Percentiles rank a stretch among this genome's conserved stretches.
These are phyloP conservation scores for Arothron firmamentum DNA, from an alignment of 2,113 vertebrate genomes.

Conservation along the genomic window DNA sequence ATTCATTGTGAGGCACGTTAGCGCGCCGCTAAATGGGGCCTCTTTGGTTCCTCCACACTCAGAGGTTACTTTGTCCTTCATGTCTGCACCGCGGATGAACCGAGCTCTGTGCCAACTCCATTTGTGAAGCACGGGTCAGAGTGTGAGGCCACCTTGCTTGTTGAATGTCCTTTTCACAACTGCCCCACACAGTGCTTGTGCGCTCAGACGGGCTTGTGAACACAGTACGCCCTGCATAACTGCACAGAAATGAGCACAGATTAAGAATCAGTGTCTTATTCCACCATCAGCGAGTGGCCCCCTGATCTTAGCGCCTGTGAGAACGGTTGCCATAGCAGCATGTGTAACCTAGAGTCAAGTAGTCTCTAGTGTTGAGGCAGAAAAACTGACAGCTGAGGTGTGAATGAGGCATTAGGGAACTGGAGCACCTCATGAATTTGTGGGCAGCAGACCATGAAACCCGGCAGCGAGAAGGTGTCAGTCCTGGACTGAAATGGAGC, in stretches of 20 bases:
- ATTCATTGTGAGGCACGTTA: conserved; percentile 42
- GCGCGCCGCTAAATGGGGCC: conserved; percentile 37
- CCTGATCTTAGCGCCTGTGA: conserved; percentile 48
- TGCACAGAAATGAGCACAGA: conserved; percentile 33
- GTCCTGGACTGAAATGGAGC: conserved; percentile 41
- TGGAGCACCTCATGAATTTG: conserved; percentile 52
- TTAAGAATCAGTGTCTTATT: conserved; percentile 53
- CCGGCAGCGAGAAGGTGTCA: conserved; percentile 49
- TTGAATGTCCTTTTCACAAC: conserved; percentile 41
- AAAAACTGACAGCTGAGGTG: conserved; percentile 54
- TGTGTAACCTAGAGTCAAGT: conserved; percentile 66
- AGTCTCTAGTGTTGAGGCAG: conserved; percentile 51
- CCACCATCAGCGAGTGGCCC: conserved; percentile 41
- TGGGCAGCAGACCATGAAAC: conserved; percentile 53
- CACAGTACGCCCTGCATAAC: conserved; percentile 21
- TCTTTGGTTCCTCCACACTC: conserved; percentile 40
- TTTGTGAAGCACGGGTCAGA: conserved; percentile 57
- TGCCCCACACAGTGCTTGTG: conserved; percentile 41
- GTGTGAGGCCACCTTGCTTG: conserved; percentile 49
- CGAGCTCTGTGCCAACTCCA: conserved; percentile 54
- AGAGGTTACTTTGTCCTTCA: conserved; percentile 62
- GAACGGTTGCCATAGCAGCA: conserved; percentile 61
- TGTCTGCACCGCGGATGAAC: conserved; percentile 50
- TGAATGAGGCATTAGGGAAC: conserved; percentile 57
- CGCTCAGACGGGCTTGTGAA: conserved; percentile 29